phyloP scores from a whole-genome alignment of 1,140 invertebrate genomes.

The Zaprionus tsacasi region DNA sequence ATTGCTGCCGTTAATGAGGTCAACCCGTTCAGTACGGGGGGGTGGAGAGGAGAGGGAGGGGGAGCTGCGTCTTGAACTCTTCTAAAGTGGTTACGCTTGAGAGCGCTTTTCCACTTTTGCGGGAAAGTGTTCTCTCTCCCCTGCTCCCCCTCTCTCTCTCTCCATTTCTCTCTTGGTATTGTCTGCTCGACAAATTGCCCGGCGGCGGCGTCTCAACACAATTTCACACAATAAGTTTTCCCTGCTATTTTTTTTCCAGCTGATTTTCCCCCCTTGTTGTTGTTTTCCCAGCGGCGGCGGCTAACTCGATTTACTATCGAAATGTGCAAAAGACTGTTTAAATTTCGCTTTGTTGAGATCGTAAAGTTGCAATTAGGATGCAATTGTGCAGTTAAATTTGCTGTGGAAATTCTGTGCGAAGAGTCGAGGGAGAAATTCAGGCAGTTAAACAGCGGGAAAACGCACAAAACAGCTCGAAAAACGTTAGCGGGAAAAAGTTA shows the following conservation, averaged over 20 bases:
- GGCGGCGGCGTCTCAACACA: slow-evolving; percentile 11
- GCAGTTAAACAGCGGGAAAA: not conserved
- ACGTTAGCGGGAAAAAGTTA: slow-evolving; percentile 1
- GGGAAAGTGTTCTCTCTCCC: slow-evolving; percentile 68
- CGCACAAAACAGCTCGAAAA: not conserved
- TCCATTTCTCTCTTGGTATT: slow-evolving; percentile 30
- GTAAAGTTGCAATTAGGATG: slow-evolving; percentile 25
- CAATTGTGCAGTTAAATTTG: slow-evolving; percentile 24
- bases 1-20: slow-evolving; percentile 72
- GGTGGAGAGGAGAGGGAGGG: not conserved
- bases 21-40: slow-evolving; percentile 48
- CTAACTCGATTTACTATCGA: slow-evolving; percentile 6
- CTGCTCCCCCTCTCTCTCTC: slow-evolving; percentile 3
- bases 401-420: not conserved
- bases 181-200: slow-evolving; percentile 43
- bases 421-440: not conserved
- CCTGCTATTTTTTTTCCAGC: not conserved
- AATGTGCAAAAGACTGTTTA: slow-evolving; percentile 5
- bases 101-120: slow-evolving; percentile 48
- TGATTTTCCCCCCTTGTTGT: not conserved
- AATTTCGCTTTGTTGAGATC: slow-evolving; percentile 4
- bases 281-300: slow-evolving; percentile 13
- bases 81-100: slow-evolving; percentile 64
- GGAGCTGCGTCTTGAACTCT: slow-evolving; percentile 24
- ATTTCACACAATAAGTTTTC: slow-evolving; percentile 47